Conservation (phyloP, 2,113 vertebrate genomes). For the Pseudolaguvia tuberculata region DNA sequence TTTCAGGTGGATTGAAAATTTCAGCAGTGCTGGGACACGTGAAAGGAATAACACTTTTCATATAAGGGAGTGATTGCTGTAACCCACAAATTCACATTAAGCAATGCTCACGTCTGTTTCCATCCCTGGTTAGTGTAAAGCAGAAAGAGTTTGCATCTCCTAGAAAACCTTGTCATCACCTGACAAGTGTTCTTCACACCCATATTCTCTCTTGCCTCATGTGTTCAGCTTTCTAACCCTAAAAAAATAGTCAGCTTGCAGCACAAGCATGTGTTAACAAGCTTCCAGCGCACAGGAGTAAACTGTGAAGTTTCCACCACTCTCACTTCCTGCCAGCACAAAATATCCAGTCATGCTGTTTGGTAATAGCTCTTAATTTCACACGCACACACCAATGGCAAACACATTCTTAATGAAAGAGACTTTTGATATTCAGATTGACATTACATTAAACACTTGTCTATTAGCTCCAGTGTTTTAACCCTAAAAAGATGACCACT, state of each 20-base stretch:
- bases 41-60: not conserved
- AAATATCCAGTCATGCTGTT: not conserved
- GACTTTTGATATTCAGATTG: too few relatives aligned
- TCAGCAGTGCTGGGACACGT: not conserved
- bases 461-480: too few relatives aligned
- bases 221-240: slow-evolving; percentile 10
- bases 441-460: too few relatives aligned
- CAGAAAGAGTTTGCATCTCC: not conserved
- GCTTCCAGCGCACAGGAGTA: slow-evolving; percentile 11
- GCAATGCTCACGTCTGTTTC: not conserved
- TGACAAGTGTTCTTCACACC: slow-evolving; percentile 18
- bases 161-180: slow-evolving; percentile 24
- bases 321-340: not conserved
- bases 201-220: slow-evolving; percentile 11
- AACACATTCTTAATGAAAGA: not conserved
- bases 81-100: not conserved
- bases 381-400: not conserved
- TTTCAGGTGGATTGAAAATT: not conserved
- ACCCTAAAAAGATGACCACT: too few relatives aligned
- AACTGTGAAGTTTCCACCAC: slow-evolving; percentile 17
- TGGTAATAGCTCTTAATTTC: not conserved
- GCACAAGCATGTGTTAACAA: slow-evolving; percentile 15
- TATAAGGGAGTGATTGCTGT: not conserved
- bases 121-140: not conserved
- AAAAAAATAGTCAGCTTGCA: not conserved